A percentile compares a stretch with the other conserved stretches of the same genome.
These are phyloP conservation scores for Ochlodes sylvanus DNA, from an alignment of 2,888 invertebrate genomes.

Conservation along the genomic window DNA sequence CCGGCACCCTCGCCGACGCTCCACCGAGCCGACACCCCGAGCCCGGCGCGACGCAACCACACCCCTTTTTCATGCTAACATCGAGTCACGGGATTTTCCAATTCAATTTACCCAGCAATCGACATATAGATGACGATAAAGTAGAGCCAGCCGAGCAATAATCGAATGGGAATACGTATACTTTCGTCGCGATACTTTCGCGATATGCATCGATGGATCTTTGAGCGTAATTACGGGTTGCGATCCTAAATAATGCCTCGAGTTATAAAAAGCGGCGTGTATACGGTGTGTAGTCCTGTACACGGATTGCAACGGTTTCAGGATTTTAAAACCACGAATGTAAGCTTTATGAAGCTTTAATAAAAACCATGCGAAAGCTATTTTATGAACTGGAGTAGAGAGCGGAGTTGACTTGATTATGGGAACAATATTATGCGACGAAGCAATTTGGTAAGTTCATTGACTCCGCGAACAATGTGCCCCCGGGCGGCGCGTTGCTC, in stretches of 20 bases:
- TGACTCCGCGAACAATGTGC: constrained; percentile 79
- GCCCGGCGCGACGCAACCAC: constrained; percentile 74
- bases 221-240: constrained; percentile 15
- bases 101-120: constrained; percentile 74
- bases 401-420: constrained; percentile 78
- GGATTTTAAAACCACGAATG: constrained; percentile 51
- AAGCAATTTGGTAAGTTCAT: constrained; percentile 81
- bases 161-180: constrained; percentile 17
- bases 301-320: constrained; percentile 48
- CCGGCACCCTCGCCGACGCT: constrained; percentile 45
- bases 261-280: background rate
- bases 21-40: constrained; percentile 64
- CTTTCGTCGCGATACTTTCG: constrained; percentile 15
- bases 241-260: constrained; percentile 17
- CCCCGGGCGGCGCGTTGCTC: constrained; percentile 55
- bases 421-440: constrained; percentile 72
- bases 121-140: constrained; percentile 50
- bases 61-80: constrained; percentile 77
- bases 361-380: constrained; percentile 66
- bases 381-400: constrained; percentile 74
- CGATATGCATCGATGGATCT: constrained; percentile 22
- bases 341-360: constrained; percentile 61
- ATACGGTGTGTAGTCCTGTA: background rate
- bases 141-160: constrained; percentile 17
- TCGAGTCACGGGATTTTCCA: constrained; percentile 83